These are phyloP conservation scores for Phylloscopus trochilus DNA, from an alignment of 2,113 vertebrate species.

Conservation along the genomic window DNA sequence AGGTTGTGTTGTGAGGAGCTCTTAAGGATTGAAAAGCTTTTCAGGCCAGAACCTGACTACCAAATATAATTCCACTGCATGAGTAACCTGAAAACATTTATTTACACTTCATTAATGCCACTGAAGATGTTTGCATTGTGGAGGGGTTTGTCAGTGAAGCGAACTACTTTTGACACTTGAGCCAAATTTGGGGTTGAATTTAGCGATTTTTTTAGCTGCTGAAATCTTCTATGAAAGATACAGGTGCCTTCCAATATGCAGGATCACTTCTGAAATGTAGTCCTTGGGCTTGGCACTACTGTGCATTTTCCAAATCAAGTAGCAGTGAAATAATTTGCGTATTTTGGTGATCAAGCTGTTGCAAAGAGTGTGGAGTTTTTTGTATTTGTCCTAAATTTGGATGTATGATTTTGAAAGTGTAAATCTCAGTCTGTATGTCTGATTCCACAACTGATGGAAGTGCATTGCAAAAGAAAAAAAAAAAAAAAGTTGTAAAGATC, in stretches of 20 bases:
- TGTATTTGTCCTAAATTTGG: not conserved
- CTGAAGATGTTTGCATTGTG: not conserved
- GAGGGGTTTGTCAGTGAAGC: slow-evolving; percentile 8
- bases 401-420: not conserved
- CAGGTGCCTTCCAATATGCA: slow-evolving; percentile 63
- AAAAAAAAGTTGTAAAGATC: not conserved
- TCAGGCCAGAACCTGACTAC: slow-evolving; percentile 33
- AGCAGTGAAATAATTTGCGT: not conserved
- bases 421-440: not conserved
- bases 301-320: slow-evolving; percentile 25
- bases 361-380: slow-evolving; percentile 28
- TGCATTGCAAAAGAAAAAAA: not conserved
- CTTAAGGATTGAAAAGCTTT: slow-evolving; percentile 11
- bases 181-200: slow-evolving; percentile 50
- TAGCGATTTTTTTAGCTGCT: slow-evolving; percentile 41
- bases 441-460: slow-evolving; percentile 9
- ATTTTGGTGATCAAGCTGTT: slow-evolving; percentile 12
- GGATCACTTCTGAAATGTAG: slow-evolving; percentile 76
- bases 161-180: slow-evolving; percentile 7
- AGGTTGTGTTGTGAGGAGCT: slow-evolving; percentile 59
- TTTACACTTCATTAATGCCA: slow-evolving; percentile 18
- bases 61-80: slow-evolving; percentile 37
- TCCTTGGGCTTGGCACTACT: slow-evolving; percentile 56
- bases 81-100: slow-evolving; percentile 33
- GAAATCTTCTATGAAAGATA: not conserved